Evolutionary conservation across 2,888 invertebrate genomes (phyloP), one percentile per base, ranked within the genome.

Genomic region (Sesamia inferens): DNA sequence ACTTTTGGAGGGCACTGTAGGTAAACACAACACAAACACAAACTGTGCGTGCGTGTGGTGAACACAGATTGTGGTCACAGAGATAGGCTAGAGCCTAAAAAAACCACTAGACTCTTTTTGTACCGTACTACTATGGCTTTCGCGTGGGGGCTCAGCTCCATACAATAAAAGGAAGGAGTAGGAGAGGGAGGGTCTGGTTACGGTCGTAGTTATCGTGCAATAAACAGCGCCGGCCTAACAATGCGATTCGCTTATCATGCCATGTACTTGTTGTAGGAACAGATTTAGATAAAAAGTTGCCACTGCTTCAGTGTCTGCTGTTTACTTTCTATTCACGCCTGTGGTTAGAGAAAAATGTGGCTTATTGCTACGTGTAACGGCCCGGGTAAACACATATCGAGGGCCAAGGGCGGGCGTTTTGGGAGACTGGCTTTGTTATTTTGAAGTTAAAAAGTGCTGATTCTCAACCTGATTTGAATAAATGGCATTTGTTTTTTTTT

Each of bases 191-290:
- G 13, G n/a, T 71, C 62, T 51, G 73, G 54, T 61, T 68, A 39
- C 59, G 47, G 65, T 24, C 39, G 64, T 42, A 31, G 55, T 44
- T 70, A 84, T 64, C 71, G 64, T 24, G 42, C 59, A 64, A 59
- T 63, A 31, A 71, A 79, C 70, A 59, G 44, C 24, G 58, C 42
- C 47, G 24, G 48, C 69, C 44, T 66, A 58, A 64, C 73, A 62
- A 69, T 70, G 65, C 67, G 51, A 70, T 77, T 76, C 68, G 64
- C 81, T 84, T 81, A 82, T 70, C 68, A 47, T 22, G 22, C 6
- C 44, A 44, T 44, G 44, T 66, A 7, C 69, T 44, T 54, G 54
- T 59, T 58, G 54, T 62, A 42, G 6, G 8, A 71, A 76, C 22
- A 47, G 47, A 73, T 69, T 76, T 67, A 80, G 74, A 71, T 76